Base-by-base conservation (phyloP, 2,113 vertebrate species). In the Electrona antarctica region DNA sequence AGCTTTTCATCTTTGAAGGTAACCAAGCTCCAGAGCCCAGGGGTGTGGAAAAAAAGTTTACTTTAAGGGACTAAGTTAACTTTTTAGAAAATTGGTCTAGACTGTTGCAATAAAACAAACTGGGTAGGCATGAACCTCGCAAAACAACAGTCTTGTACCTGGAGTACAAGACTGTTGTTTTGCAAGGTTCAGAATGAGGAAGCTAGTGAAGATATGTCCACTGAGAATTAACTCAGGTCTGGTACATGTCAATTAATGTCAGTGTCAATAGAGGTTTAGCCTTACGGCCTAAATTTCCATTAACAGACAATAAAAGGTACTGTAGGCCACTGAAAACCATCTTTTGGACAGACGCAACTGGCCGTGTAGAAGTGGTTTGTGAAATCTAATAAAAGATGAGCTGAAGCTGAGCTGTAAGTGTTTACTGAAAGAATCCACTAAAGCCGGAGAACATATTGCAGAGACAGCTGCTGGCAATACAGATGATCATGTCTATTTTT, bases 381-480 rank as follows among this genome's bases (percentile, higher is more conserved):
- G 72, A 71, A 77, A 78, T 67, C 45, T 73, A 21, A 12, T 49
- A 62, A 58, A 62, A 41, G 29, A 47, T 28, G 33, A 60, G 29
- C 12, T 7, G 45, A 67, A 56, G 69, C 47, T 52, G 7, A 61
- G 55, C 59, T 57, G 8, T 69, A 70, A 67, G 14, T 65, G 47
- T 74, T 78, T 74, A 61, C 55, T 52, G 46, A 54, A 13, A 77
- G 67, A 28, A 73, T 62, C 63, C 71, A 29, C 67, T 60, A 57
- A 80, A 82, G 77, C 70, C 78, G 80, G 64, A 67, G 51, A 78
- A 67, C 63, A 57, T 50, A 71, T 49, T 48, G 47, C 21, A 64
- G 57, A 57, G 41, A 45, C n/a, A 64, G 58, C 9, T 33, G 8
- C 58, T 7, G 28, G 45, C 29, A 57, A 57, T 57, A 57, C 61